Conservation (phyloP, 2,113 vertebrate species). For the Myxocyprinus asiaticus region DNA sequence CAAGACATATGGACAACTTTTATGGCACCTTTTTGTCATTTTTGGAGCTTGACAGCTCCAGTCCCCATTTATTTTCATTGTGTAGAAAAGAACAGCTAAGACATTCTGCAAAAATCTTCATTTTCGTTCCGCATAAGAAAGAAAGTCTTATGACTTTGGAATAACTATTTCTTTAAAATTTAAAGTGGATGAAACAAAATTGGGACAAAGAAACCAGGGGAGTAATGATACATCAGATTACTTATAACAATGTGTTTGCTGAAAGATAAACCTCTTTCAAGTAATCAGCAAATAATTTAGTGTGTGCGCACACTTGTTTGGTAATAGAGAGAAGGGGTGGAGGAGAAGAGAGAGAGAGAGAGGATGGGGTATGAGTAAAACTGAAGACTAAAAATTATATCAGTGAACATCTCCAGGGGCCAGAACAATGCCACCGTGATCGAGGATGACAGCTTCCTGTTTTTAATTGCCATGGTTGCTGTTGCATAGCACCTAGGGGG, state of each 20-base stretch:
- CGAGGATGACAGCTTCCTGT: conserved; percentile 70
- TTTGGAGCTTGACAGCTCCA: too few species aligned
- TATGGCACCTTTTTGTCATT: too few species aligned
- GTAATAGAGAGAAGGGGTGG: conserved; percentile 7
- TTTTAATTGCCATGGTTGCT: conserved; percentile 77
- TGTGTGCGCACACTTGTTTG: conserved; percentile 6
- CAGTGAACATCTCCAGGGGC: conserved; percentile 55
- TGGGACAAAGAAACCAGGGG: too few species aligned
- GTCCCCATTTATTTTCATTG: too few species aligned
- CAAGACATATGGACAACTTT: too few species aligned
- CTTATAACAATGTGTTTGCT: conserved; percentile 15
- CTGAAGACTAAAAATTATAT: conserved; percentile 55
- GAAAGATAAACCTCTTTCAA: conserved; percentile 24
- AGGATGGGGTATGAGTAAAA: conserved; percentile 46
- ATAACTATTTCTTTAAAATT: too few species aligned
- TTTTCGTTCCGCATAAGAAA: too few species aligned
- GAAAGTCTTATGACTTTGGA: too few species aligned
- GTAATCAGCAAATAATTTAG: conserved; percentile 21
- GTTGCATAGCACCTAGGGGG: conserved; percentile 66
- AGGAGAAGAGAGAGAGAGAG: background rate
- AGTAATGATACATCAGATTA: background rate
- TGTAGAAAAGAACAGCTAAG: too few species aligned
- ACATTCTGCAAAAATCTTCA: too few species aligned
- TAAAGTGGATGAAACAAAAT: too few species aligned
- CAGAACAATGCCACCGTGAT: conserved; percentile 59